Conservation (phyloP, 30 jellyfish, hydroid and myxozoan genomes). For the Hydractinia symbiolongicarpus region DNA sequence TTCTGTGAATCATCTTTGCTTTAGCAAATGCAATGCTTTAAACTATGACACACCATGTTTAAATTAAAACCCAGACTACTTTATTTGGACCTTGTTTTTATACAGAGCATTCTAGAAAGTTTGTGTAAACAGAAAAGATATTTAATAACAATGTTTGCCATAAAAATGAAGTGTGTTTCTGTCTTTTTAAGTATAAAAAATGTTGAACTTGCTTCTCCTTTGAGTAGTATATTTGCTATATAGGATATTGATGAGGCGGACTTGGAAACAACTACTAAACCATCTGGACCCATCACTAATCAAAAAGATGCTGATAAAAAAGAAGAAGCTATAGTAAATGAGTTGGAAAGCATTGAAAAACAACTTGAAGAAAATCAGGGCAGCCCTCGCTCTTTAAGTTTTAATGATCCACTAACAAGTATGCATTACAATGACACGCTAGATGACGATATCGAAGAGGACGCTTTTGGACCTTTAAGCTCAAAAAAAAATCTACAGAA, state of each 20-base stretch:
- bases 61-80: no score
- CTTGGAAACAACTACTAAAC: slow-evolving; percentile 19
- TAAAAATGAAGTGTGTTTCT: no score
- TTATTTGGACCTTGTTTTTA: no score
- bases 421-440: slow-evolving; percentile 83
- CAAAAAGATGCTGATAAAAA: slow-evolving; percentile 87
- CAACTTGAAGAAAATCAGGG: slow-evolving; percentile 50
- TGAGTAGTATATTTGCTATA: background rate
- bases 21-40: no score
- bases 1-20: no score
- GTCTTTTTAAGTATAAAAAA: background rate
- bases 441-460: slow-evolving; percentile 50
- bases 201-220: background rate
- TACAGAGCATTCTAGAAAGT: no score
- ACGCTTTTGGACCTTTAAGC: slow-evolving; percentile 69
- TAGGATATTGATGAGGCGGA: slow-evolving; percentile 60
- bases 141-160: no score
- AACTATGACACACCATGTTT: no score
- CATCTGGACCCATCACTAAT: slow-evolving; percentile 44
- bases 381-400: slow-evolving; percentile 48
- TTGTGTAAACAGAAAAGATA: no score
- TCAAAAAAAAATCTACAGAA: slow-evolving; percentile 27
- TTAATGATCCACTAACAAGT: slow-evolving; percentile 88
- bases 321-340: slow-evolving; percentile 62
- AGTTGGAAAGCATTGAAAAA: slow-evolving; percentile 73